Percentiles rank a stretch among this genome's conserved stretches.
These are phyloP conservation scores for Apodemus sylvaticus DNA, from an alignment of 2,113 vertebrate species.

Conservation along the genomic window DNA sequence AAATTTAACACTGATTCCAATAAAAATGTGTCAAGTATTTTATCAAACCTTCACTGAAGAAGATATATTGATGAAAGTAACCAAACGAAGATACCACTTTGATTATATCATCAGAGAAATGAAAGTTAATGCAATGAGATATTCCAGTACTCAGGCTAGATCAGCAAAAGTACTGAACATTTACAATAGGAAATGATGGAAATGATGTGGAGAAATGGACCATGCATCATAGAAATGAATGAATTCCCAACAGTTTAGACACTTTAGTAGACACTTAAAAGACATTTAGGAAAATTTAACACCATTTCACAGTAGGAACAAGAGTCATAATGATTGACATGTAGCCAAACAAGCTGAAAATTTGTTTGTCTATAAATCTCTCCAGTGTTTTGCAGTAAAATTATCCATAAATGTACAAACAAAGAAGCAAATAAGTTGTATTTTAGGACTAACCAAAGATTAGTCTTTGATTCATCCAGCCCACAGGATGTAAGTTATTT, in stretches of 20 bases:
- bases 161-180: background rate
- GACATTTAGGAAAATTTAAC: background rate
- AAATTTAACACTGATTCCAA: background rate
- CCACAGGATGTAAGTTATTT: background rate
- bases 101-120: background rate
- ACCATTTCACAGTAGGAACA: background rate
- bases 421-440: background rate
- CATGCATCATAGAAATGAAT: background rate
- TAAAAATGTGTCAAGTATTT: background rate
- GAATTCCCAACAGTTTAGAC: background rate
- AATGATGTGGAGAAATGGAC: fast-evolving
- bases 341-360: background rate
- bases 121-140: background rate
- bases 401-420: background rate
- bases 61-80: background rate
- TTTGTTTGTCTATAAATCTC: background rate
- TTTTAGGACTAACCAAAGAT: background rate
- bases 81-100: background rate
- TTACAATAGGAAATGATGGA: background rate
- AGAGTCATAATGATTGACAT: background rate
- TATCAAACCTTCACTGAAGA: background rate
- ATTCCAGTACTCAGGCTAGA: background rate
- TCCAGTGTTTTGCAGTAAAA: background rate
- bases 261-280: background rate
- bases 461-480: background rate